Base-by-base conservation (phyloP, 2,113 vertebrate species). In the Rallus limicola region DNA sequence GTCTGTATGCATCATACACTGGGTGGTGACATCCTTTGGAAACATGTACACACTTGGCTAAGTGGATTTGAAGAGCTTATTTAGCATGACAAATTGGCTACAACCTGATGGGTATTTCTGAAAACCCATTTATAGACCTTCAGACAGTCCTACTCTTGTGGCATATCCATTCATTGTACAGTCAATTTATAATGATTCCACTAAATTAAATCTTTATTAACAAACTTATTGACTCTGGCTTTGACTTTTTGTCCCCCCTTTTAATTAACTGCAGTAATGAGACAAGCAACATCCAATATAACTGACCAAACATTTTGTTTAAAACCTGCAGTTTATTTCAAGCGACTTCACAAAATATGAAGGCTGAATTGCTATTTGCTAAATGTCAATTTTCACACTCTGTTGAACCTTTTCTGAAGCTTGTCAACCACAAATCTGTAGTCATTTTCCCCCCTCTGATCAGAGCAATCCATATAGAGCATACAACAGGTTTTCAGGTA, bases 191-290 rank as follows among this genome's bases (percentile, higher is more conserved):
- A 97, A 94, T 76, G 85, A 95, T 82, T 91, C 68, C 64, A 40
- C 42, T 89, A 71, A 94, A 94, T 90, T 96, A 94, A 94, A 92
- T 95, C 86, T 94, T 95, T 86, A 91, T 96, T 93, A 96, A 94
- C 95, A 86, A 95, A 93, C 85, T 94, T 92, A 94, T 85, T 91
- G 93, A 72, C 69, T 90, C 79, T 36, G 52, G 42, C 63, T 94
- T 89, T 78, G 59, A 79, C 82, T 93, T 77, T 90, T 67, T 90
- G 93, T 38, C 58, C 81, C 68, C 23, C 38, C 46, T 95, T 95
- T 94, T 98, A 97, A 97, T 97, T 97, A 96, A 94, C 92, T 96
- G 88, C 76, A 90, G 84, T 93, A 96, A 94, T 81, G 76, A 95
- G 92, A 97, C 80, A 95, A 94, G 82, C 62, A 90, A 68, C 74